Evolutionary conservation across 1,140 invertebrate genomes (phyloP).

Genomic region (Drosophila takahashii): DNA sequence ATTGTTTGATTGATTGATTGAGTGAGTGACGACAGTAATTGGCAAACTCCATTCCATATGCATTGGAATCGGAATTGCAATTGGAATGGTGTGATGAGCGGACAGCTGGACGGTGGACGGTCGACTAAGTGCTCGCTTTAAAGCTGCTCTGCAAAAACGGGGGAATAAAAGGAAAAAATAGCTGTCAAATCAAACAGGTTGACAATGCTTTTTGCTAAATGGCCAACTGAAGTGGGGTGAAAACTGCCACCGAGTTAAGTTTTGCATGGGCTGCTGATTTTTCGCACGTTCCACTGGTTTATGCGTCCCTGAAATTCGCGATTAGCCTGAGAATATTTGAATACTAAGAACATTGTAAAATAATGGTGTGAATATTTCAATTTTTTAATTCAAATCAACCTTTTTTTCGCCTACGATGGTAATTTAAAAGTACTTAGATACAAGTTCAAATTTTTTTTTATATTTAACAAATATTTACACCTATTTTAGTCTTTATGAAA

Average conservation of each 20-base stretch:
- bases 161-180: background rate
- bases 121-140: slow-evolving; percentile 25
- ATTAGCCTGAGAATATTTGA: slow-evolving; percentile 2
- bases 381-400: background rate
- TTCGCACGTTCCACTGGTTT: slow-evolving; percentile 38
- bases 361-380: background rate
- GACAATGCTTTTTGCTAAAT: slow-evolving; percentile 35
- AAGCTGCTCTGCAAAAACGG: background rate
- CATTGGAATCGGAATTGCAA: slow-evolving; percentile 7
- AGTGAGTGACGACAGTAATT: slow-evolving; percentile 53
- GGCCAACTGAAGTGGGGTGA: slow-evolving; percentile 2
- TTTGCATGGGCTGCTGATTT: slow-evolving; percentile 29
- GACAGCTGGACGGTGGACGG: slow-evolving; percentile 10
- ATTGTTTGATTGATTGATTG: slow-evolving; percentile 46
- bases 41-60: slow-evolving; percentile 41
- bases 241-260: slow-evolving; percentile 19
- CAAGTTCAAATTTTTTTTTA: too few relatives aligned
- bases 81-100: background rate
- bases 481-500: too few relatives aligned
- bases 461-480: too few relatives aligned
- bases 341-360: background rate
- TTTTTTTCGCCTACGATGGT: too few relatives aligned
- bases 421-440: too few relatives aligned
- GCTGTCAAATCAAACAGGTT: slow-evolving; percentile 46
- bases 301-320: slow-evolving; percentile 19